Conservation (phyloP, 2,888 invertebrate genomes). For the Hetaerina titia region DNA sequence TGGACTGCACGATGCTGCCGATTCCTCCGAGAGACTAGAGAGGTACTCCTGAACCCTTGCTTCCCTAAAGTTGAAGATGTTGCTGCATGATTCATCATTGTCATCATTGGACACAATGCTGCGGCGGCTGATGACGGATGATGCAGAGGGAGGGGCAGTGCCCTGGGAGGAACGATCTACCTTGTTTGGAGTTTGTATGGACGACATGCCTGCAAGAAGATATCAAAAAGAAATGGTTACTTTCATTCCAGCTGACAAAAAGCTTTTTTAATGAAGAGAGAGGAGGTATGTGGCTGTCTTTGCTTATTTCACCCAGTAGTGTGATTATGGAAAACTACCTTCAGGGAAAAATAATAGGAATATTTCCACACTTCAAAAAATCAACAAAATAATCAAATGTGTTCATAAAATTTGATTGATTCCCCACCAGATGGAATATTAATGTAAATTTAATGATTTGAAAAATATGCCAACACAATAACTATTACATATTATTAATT, state of each 20-base stretch:
- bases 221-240: neutral
- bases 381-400: too few species aligned
- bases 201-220: slow-evolving; percentile 73
- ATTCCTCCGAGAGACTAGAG: slow-evolving; percentile 76
- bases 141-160: slow-evolving; percentile 73
- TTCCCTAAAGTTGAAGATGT: slow-evolving; percentile 78
- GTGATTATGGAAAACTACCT: too few species aligned
- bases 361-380: too few species aligned
- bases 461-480: too few species aligned
- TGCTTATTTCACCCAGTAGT: too few species aligned
- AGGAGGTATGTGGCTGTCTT: neutral
- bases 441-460: too few species aligned
- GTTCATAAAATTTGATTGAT: too few species aligned
- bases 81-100: slow-evolving; percentile 71
- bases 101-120: slow-evolving; percentile 44
- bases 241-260: neutral
- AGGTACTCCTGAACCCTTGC: slow-evolving; percentile 78
- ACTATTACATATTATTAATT: too few species aligned
- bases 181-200: slow-evolving; percentile 73
- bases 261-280: neutral
- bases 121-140: slow-evolving; percentile 71
- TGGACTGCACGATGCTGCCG: slow-evolving; percentile 45
- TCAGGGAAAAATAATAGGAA: too few species aligned
- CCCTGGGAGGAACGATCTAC: slow-evolving; percentile 73
- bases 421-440: too few species aligned